These are phyloP conservation scores for Sinelater perroti DNA, from an alignment of 2,888 invertebrate genomes.

Conservation along the genomic window DNA sequence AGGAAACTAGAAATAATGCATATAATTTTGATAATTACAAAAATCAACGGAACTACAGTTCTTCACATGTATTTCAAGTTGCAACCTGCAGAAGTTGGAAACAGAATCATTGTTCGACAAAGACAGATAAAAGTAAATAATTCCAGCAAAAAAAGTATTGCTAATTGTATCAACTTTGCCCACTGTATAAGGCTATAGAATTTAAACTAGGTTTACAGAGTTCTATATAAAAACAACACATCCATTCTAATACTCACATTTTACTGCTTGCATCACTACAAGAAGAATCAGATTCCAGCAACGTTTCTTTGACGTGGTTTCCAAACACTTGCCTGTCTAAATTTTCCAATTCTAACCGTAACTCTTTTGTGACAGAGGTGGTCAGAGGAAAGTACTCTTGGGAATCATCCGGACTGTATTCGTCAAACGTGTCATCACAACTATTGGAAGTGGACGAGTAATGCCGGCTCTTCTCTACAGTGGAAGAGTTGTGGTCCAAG, in stretches of 20 bases:
- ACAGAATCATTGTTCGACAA: too few species aligned
- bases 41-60: too few species aligned
- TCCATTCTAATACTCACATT: conserved; percentile 31
- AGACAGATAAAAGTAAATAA: too few species aligned
- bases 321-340: conserved; percentile 86
- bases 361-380: conserved; percentile 84
- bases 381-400: conserved; percentile 88
- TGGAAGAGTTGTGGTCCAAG: conserved; percentile 46
- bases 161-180: too few species aligned
- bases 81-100: too few species aligned
- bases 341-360: conserved; percentile 83
- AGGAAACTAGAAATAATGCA: too few species aligned
- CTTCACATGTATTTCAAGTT: too few species aligned
- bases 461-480: conserved; percentile 26
- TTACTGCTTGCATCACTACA: conserved; percentile 43
- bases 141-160: too few species aligned
- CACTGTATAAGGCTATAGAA: too few species aligned
- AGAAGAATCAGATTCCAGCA: conserved; percentile 43
- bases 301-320: conserved; percentile 56
- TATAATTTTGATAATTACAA: too few species aligned
- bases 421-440: conserved; percentile 62
- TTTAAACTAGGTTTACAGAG: too few species aligned
- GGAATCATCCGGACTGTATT: conserved; percentile 80
- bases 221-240: too few species aligned
- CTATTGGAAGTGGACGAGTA: conserved; percentile 48